Percentiles rank a stretch among this genome's conserved stretches.
These are phyloP conservation scores for Damaliscus lunatus DNA, from an alignment of 2,113 vertebrate genomes.

Conservation along the genomic window DNA sequence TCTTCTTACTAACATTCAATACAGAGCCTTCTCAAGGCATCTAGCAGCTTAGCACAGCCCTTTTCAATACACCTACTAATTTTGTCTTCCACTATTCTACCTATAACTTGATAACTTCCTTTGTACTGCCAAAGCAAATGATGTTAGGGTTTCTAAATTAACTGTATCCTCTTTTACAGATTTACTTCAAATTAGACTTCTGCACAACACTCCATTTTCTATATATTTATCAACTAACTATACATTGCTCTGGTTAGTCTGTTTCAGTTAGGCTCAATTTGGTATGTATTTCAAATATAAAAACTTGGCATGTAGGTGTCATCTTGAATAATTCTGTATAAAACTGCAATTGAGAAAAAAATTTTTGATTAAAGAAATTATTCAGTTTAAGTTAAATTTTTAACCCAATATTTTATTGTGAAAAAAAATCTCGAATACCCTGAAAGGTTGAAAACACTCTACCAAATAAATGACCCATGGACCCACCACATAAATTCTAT, in stretches of 20 bases:
- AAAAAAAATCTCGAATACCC: not conserved
- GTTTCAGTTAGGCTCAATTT: not conserved
- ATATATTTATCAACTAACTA: not conserved
- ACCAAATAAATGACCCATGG: not conserved
- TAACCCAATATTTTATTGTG: not conserved
- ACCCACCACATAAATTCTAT: not conserved
- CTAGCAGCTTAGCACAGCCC: not conserved
- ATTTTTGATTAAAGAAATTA: not conserved
- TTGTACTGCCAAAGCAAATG: not conserved
- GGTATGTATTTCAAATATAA: not conserved
- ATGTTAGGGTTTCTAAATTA: slow-evolving; percentile 6
- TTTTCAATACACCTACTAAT: not conserved
- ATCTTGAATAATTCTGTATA: not conserved
- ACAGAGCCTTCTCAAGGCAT: not conserved
- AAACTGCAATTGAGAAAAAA: not conserved
- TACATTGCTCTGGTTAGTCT: not conserved
- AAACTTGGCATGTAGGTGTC: not conserved
- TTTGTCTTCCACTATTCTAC: not conserved
- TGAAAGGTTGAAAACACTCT: not conserved
- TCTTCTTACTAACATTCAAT: not conserved
- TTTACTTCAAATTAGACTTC: slow-evolving; percentile 10
- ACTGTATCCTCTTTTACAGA: not conserved
- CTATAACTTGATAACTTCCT: slow-evolving; percentile 9
- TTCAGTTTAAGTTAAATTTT: not conserved
- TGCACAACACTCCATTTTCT: not conserved